phyloP scores from a whole-genome alignment of 2,113 vertebrate species.

The Phycodurus eques region DNA sequence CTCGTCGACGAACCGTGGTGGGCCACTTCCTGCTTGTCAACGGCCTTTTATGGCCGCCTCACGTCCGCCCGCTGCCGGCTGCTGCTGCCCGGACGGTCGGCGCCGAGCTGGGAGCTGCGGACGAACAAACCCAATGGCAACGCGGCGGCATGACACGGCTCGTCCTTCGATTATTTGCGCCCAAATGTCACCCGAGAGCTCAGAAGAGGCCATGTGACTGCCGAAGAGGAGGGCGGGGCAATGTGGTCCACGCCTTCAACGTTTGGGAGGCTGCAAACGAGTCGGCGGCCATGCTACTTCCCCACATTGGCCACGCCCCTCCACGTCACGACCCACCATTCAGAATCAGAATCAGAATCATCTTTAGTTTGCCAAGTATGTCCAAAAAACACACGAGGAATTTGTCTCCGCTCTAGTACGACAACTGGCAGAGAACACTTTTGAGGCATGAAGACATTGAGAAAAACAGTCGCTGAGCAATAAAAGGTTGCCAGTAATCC shows the following conservation, averaged over 20 bases:
- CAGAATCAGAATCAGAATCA: too few species aligned
- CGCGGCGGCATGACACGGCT: slow-evolving; percentile 47
- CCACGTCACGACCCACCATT: background rate
- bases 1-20: background rate
- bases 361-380: too few species aligned
- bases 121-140: slow-evolving; percentile 42
- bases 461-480: too few species aligned
- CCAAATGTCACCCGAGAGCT: slow-evolving; percentile 62
- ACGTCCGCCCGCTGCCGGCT: background rate
- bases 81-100: slow-evolving; percentile 2
- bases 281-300: background rate
- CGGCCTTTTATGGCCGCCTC: background rate
- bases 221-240: slow-evolving; percentile 22
- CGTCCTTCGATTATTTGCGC: slow-evolving; percentile 52
- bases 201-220: slow-evolving; percentile 64
- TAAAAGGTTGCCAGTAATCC: too few species aligned
- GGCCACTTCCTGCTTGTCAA: slow-evolving; percentile 49
- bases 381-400: too few species aligned
- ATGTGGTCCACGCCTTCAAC: background rate
- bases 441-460: too few species aligned
- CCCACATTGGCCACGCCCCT: slow-evolving; percentile 27
- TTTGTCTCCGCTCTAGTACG: too few species aligned
- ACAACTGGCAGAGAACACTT: too few species aligned
- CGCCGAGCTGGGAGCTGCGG: slow-evolving; percentile 31
- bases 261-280: background rate